Percentiles rank a stretch among this genome's conserved stretches.
Evolutionary conservation across 2,113 vertebrate genomes (phyloP).

Genomic region (Chaetorhynchus papuensis): DNA sequence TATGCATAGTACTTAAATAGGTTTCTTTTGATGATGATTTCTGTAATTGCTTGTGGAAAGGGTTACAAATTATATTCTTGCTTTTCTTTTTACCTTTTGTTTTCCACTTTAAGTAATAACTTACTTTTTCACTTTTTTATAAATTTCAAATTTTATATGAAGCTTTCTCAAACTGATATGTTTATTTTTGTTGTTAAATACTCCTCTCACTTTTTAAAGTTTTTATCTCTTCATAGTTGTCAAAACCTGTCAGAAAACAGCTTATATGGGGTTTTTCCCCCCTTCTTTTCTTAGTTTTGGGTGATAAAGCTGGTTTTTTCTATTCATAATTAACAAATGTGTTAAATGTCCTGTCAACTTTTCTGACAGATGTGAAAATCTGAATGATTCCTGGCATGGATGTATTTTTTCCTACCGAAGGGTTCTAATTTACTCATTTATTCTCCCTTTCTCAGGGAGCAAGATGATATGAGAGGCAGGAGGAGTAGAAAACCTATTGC

Average conservation of each 20-base stretch:
- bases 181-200: background rate
- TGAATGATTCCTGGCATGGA: background rate
- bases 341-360: background rate
- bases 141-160: background rate
- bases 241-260: background rate
- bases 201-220: background rate
- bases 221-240: background rate
- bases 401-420: background rate
- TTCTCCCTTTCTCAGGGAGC: background rate
- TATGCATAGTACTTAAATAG: background rate
- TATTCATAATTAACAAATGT: slow-evolving; percentile 13
- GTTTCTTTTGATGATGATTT: background rate
- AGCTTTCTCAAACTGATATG: background rate
- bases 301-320: background rate
- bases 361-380: slow-evolving; percentile 4
- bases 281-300: background rate
- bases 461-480: background rate
- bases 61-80: background rate
- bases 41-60: background rate
- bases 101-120: background rate
- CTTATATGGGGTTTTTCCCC: accelerated
- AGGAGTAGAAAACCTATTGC: background rate
- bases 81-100: accelerated
- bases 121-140: background rate
- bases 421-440: background rate